Percentiles rank a stretch among this genome's conserved stretches.
phyloP scores from a whole-genome alignment of 2,797 vertebrate genomes.

The Dallia pectoralis region DNA sequence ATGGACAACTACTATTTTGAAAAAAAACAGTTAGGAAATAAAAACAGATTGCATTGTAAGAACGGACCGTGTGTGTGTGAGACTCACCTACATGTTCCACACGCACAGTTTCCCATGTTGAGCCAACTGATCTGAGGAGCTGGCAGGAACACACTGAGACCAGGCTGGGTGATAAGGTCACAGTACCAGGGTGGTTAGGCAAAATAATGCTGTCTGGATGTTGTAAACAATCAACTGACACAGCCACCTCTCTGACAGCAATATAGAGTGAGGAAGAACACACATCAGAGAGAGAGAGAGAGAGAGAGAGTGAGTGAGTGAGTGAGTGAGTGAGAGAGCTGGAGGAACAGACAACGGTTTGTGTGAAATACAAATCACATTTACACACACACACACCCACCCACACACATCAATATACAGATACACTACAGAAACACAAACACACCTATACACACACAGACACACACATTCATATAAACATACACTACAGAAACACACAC shows the following conservation, averaged over 20 bases:
- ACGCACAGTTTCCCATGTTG: constrained; percentile 20
- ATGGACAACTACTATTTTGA: too few relatives aligned
- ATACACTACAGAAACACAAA: neutral
- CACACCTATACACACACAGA: constrained; percentile 1
- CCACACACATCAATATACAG: neutral
- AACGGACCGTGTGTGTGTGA: neutral
- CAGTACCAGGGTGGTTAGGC: neutral
- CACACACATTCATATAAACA: constrained; percentile 1
- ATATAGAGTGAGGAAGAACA: constrained; percentile 18
- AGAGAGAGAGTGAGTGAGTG: constrained; percentile 22
- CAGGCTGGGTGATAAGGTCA: neutral
- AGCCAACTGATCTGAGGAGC: neutral
- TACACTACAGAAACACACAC: neutral
- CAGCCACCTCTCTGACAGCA: constrained; percentile 7
- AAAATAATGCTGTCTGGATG: neutral
- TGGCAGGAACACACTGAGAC: neutral
- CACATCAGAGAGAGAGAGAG: constrained; percentile 30
- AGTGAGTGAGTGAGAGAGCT: constrained; percentile 17
- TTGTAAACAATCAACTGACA: neutral
- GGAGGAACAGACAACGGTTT: constrained; percentile 26
- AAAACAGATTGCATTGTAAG: neutral
- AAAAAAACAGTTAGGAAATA: neutral
- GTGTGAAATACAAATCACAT: constrained; percentile 30
- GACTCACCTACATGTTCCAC: constrained; percentile 10
- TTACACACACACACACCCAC: neutral